A percentile compares a stretch with the other conserved stretches of the same genome.
Evolutionary conservation across 37 sponge, comb jelly and placozoan species (phyloP).

Genomic region (Chondrosia reniformis): DNA sequence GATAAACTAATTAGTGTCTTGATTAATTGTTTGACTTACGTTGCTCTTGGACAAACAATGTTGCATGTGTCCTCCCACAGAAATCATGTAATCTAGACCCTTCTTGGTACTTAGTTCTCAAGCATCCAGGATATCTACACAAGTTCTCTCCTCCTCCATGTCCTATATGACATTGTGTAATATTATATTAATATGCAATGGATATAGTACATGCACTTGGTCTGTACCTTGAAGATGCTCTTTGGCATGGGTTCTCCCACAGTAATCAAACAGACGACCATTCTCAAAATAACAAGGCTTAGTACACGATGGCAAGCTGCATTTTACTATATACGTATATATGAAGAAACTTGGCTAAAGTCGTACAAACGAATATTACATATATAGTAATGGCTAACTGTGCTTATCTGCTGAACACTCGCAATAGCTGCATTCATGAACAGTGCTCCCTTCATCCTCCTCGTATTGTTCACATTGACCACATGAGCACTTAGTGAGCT

Average conservation of each 20-base stretch:
- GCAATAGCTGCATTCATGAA: background rate
- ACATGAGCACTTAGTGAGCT: background rate
- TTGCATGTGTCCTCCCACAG: no score
- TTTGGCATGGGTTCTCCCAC: constrained; percentile 54
- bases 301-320: constrained; percentile 47
- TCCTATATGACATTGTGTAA: background rate
- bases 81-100: no score
- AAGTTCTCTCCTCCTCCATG: background rate
- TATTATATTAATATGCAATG: background rate
- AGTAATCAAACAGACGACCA: constrained; percentile 46
- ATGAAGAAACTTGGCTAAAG: background rate
- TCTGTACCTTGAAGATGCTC: background rate
- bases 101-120: background rate
- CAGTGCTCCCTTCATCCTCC: background rate
- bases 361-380: background rate
- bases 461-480: background rate
- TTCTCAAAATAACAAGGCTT: constrained; percentile 33
- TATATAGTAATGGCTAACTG: background rate
- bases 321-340: background rate
- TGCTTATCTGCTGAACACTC: background rate
- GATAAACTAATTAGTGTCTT: no score
- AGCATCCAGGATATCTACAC: background rate
- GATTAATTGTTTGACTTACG: no score
- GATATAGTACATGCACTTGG: no score
- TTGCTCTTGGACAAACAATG: no score